Conservation (phyloP, 2,113 vertebrate species). For the Nettapus auritus region DNA sequence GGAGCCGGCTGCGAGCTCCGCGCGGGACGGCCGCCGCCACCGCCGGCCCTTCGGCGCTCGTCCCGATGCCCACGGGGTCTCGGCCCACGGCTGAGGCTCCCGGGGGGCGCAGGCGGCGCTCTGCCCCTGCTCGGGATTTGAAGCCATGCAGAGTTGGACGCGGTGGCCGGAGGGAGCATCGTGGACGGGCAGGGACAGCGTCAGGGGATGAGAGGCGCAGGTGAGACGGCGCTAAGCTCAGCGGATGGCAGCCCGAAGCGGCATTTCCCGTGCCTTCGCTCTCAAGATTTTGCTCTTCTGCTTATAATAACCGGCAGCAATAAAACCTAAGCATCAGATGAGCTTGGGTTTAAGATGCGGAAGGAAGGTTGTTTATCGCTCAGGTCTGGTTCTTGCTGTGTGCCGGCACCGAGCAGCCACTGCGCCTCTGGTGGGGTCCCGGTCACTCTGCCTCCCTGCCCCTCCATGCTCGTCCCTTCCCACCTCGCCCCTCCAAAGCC, state of each 20-base stretch:
- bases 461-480: not conserved
- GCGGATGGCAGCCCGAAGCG: not conserved
- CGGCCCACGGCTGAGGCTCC: not conserved
- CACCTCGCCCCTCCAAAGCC: not conserved
- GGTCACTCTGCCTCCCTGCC: not conserved
- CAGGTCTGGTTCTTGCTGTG: not conserved
- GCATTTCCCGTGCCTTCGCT: not conserved
- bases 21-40: accelerated
- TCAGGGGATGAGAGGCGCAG: not conserved
- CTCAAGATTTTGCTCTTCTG: not conserved
- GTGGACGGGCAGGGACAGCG: not conserved
- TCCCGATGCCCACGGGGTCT: accelerated
- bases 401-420: not conserved
- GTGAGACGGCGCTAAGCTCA: not conserved
- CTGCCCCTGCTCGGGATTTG: too few species aligned
- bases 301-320: not conserved
- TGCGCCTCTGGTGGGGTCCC: not conserved
- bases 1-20: accelerated
- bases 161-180: not conserved
- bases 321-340: not conserved
- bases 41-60: accelerated
- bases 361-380: not conserved
- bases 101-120: not conserved
- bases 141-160: not conserved
- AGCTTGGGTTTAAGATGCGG: not conserved